A percentile compares a stretch with the other conserved stretches of the same genome.
These are phyloP conservation scores for Cerceris ruficornis DNA, from an alignment of 2,888 invertebrate genomes.

Conservation along the genomic window DNA sequence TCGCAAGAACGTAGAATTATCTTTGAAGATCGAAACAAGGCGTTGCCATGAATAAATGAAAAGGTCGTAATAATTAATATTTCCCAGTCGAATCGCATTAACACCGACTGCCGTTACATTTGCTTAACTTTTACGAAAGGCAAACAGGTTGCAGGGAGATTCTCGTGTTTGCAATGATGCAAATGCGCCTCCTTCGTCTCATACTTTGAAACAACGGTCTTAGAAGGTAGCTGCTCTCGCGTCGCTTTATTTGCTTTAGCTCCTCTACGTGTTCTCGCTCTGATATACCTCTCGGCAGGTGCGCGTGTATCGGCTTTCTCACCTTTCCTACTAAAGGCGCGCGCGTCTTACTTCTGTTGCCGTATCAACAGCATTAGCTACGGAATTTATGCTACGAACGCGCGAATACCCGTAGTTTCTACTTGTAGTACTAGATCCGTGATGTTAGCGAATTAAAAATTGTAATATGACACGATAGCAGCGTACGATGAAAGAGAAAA, in stretches of 20 bases:
- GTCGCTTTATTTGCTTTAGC: constrained; percentile 45
- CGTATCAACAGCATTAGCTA: no score
- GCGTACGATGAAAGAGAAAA: no score
- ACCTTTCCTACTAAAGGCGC: constrained; percentile 8
- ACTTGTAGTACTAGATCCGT: no score
- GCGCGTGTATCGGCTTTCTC: constrained; percentile 25
- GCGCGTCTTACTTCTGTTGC: no score
- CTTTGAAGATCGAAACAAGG: not conserved
- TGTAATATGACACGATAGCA: no score
- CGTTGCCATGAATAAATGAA: not conserved
- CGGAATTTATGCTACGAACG: no score
- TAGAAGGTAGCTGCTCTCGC: constrained; percentile 25
- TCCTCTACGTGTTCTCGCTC: constrained; percentile 5
- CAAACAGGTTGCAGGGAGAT: constrained; percentile 45
- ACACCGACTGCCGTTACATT: constrained; percentile 27
- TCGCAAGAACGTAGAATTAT: no score
- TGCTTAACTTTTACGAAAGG: constrained; percentile 31
- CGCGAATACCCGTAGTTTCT: no score
- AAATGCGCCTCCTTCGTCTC: constrained; percentile 41
- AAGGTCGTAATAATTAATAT: not conserved
- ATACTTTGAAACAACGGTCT: constrained; percentile 39
- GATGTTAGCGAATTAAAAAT: no score
- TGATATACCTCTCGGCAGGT: constrained; percentile 30
- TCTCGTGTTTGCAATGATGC: constrained; percentile 44
- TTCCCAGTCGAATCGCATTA: not conserved